These are phyloP conservation scores for Trissolcus basalis DNA, from an alignment of 1,140 invertebrate species.

Conservation along the genomic window DNA sequence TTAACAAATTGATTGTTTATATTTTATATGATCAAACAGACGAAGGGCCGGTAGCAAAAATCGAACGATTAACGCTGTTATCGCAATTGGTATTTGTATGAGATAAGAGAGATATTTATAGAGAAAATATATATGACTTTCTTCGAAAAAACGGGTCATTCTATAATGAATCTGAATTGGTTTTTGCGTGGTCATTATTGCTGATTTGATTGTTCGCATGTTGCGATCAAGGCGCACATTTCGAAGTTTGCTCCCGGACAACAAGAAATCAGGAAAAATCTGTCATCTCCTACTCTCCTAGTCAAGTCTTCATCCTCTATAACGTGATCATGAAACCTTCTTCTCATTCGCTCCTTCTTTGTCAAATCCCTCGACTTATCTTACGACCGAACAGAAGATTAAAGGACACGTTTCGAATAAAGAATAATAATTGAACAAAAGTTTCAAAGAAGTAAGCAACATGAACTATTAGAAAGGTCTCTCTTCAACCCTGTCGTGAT, in stretches of 20 bases:
- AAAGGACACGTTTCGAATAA: conserved; percentile 37
- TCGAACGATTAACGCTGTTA: conserved; percentile 61
- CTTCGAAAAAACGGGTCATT: conserved; percentile 32
- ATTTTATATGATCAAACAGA: conserved; percentile 69
- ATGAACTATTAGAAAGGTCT: conserved; percentile 47
- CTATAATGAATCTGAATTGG: conserved; percentile 46
- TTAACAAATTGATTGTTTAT: conserved; percentile 76
- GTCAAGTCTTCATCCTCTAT: conserved; percentile 43
- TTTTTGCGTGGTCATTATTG: conserved; percentile 35
- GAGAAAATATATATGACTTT: conserved; percentile 50
- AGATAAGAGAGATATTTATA: conserved; percentile 48
- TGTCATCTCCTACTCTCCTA: conserved; percentile 62
- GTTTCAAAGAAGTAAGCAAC: conserved; percentile 35
- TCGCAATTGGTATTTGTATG: conserved; percentile 50
- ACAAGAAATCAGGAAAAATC: conserved; percentile 53
- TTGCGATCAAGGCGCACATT: conserved; percentile 50
- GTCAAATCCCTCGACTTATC: conserved; percentile 45
- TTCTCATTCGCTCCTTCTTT: conserved; percentile 25
- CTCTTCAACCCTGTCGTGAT: conserved; percentile 40
- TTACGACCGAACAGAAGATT: conserved; percentile 53
- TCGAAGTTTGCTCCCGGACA: conserved; percentile 68
- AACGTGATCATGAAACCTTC: conserved; percentile 34
- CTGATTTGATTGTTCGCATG: conserved; percentile 42
- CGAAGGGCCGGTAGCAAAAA: conserved; percentile 64
- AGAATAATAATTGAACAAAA: conserved; percentile 27